A percentile compares a stretch with the other conserved stretches of the same genome.
These are phyloP conservation scores for Merluccius polli DNA, from an alignment of 2,797 vertebrate genomes.

Conservation along the genomic window DNA sequence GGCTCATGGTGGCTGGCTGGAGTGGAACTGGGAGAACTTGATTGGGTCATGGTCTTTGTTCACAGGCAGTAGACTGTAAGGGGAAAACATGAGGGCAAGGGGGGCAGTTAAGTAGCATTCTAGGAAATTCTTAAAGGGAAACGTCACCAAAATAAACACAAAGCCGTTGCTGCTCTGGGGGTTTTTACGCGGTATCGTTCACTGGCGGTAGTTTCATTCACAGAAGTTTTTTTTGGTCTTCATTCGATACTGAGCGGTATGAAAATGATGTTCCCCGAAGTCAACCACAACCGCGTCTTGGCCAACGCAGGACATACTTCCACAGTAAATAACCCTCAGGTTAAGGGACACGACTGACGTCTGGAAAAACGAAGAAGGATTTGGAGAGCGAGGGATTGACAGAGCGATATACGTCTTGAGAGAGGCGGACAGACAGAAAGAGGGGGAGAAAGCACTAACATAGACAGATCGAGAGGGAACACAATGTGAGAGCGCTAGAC, in stretches of 20 bases:
- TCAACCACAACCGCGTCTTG: slow-evolving; percentile 57
- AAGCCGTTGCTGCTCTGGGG: too few species aligned
- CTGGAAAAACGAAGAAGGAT: slow-evolving; percentile 49
- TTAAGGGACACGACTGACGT: slow-evolving; percentile 37
- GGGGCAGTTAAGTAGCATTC: slow-evolving; percentile 39
- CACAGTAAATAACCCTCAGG: slow-evolving; percentile 44
- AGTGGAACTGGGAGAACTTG: slow-evolving; percentile 16
- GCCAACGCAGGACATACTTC: slow-evolving; percentile 53
- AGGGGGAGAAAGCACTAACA: neutral
- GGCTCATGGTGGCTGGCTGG: neutral
- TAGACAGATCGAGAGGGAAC: slow-evolving; percentile 44
- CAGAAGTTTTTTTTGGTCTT: slow-evolving; percentile 39
- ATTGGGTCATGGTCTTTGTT: slow-evolving; percentile 33
- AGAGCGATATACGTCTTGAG: slow-evolving; percentile 41
- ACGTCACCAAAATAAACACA: slow-evolving; percentile 15
- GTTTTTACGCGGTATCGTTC: too few species aligned
- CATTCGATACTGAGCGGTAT: slow-evolving; percentile 49
- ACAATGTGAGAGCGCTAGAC: slow-evolving; percentile 29
- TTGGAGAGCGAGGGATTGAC: slow-evolving; percentile 32
- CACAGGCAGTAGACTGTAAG: slow-evolving; percentile 47
- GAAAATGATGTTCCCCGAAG: slow-evolving; percentile 60
- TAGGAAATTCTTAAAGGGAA: slow-evolving; percentile 25
- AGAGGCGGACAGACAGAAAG: slow-evolving; percentile 27
- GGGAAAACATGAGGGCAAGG: slow-evolving; percentile 28
- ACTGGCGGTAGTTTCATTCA: slow-evolving; percentile 18